Base-by-base conservation (phyloP, 2,888 invertebrate genomes). In the Xestia rhomboidea region DNA sequence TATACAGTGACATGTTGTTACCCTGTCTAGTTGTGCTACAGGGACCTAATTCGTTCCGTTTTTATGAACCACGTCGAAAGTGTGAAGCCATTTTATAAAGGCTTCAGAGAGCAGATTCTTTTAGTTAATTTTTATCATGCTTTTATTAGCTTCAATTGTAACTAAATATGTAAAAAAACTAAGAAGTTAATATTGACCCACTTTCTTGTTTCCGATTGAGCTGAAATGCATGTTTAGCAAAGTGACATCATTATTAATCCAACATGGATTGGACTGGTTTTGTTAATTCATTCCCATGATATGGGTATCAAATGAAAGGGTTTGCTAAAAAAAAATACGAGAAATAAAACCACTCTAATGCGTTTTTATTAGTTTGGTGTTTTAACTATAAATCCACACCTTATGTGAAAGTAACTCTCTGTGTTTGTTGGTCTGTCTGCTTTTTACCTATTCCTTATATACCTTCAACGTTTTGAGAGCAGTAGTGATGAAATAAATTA, bases 81-180 rank as follows among this genome's bases (percentile, higher is more conserved):
- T 51, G 49, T 34, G 24, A 62, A 30, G 11, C 0, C 18, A 34
- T 0, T 79, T 11, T 44, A 62, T 51, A 21, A 63, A 54, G 15
- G 18, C 27, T 34, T 34, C 5, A 41, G 5, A 41, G n/a, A 80
- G 27, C 41, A 18, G 13, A 70, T 79, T 75, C 3, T 75, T 62
- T 62, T 49, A 21, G 8, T 27, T 24, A 27, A 21, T 49, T 69
- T 71, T 41, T 38, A 13, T n/a, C 1, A 0, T 5, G 4, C n/a
- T 5, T 54, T 54, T 54, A 11, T 11, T 54, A n/a, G n/a, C 24
- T 54, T n/a, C 1, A 54, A 1, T 24, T 11, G 11, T 54, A 11
- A n/a, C 4, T 24, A 51, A 41, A 10, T 46, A 21, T 51, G 24
- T 49, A 4, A 51, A 24, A 51, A 51, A 11, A n/a, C 24, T 51